Conservation (phyloP, 2,113 vertebrate species). For the Entomyzon cyanotis region DNA sequence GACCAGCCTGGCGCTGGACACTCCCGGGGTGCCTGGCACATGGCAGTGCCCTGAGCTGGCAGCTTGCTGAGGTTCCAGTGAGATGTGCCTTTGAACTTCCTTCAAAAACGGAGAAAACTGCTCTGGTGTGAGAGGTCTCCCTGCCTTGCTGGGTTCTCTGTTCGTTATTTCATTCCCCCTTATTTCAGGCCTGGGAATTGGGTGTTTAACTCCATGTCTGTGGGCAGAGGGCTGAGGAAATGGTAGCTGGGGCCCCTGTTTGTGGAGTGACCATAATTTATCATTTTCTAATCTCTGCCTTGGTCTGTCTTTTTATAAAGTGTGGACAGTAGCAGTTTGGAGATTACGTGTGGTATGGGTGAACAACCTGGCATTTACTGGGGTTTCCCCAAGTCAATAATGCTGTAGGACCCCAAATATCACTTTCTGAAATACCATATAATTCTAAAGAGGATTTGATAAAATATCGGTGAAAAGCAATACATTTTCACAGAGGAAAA, state of each 20-base stretch:
- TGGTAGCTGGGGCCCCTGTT: neutral
- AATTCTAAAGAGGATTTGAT: neutral
- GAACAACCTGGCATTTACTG: neutral
- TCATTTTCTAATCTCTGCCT: neutral
- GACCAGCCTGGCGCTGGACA: no score
- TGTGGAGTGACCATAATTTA: neutral
- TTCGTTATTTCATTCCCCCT: rapidly evolving
- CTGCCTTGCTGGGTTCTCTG: neutral
- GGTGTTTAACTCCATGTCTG: neutral
- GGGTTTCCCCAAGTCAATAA: neutral
- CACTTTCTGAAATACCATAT: neutral
- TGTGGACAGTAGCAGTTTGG: neutral
- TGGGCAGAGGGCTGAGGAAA: neutral
- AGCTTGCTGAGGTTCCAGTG: rapidly evolving
- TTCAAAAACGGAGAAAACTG: neutral
- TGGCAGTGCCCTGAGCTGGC: rapidly evolving
- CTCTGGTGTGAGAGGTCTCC: neutral
- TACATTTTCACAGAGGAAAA: neutral
- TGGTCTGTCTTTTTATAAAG: neutral
- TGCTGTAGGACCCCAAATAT: neutral
- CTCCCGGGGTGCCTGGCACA: no score
- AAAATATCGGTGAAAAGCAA: neutral
- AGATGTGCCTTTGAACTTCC: rapidly evolving
- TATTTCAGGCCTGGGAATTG: neutral
- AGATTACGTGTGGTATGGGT: neutral